Evolutionary conservation across 2,888 invertebrate species (phyloP).

Genomic region (Ichneumon xanthorius): DNA sequence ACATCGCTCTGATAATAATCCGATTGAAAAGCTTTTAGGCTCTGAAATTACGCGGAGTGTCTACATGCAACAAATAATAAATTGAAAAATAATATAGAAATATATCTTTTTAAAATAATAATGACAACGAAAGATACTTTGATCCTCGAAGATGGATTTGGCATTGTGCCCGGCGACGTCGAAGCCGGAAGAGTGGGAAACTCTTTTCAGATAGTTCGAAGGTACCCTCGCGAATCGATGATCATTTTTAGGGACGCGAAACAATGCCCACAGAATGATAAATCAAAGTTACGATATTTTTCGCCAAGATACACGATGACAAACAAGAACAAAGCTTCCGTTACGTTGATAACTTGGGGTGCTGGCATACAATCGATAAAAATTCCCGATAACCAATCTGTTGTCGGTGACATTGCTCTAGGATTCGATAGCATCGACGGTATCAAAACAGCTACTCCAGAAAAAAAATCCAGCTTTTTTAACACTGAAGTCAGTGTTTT

Average conservation of each 20-base stretch:
- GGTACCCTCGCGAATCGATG: conserved; percentile 24
- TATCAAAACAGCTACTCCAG: conserved; percentile 70
- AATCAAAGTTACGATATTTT: background rate
- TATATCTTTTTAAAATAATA: background rate
- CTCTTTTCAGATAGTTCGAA: conserved; percentile 48
- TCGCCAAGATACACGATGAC: conserved; percentile 84
- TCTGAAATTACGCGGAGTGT: too few relatives aligned
- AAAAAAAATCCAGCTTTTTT: conserved; percentile 31
- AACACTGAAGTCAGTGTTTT: conserved; percentile 26
- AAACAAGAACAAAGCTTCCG: conserved; percentile 84
- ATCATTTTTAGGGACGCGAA: background rate
- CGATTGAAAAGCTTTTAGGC: background rate
- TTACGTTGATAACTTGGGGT: conserved; percentile 86
- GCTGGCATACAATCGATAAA: conserved; percentile 86
- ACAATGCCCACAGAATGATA: background rate
- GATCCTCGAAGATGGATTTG: conserved; percentile 78
- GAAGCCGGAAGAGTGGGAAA: background rate
- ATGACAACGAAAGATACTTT: conserved; percentile 71
- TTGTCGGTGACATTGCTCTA: conserved; percentile 85
- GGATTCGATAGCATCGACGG: conserved; percentile 87
- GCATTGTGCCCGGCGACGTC: conserved; percentile 70
- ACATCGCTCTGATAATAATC: background rate
- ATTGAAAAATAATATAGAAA: background rate
- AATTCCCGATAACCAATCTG: conserved; percentile 85
- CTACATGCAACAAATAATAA: background rate